phyloP scores from a whole-genome alignment of 2,888 invertebrate species.

The Tribolium freemani region DNA sequence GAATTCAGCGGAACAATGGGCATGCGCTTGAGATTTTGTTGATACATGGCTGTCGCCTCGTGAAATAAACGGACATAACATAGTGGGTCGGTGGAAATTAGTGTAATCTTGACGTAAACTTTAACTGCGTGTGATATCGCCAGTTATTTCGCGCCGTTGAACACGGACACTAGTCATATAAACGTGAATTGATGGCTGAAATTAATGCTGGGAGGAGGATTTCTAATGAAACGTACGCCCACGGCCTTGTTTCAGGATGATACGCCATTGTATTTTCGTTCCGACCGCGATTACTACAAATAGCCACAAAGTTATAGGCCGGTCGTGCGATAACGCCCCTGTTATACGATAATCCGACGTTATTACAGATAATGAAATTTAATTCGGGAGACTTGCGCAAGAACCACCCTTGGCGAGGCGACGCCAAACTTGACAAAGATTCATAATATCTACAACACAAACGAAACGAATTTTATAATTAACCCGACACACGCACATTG shows the following conservation, averaged over 20 bases:
- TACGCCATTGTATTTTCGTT: slow-evolving; percentile 44
- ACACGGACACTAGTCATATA: slow-evolving; percentile 60
- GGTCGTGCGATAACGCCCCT: slow-evolving; percentile 36
- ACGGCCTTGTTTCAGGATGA: slow-evolving; percentile 43
- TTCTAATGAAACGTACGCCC: slow-evolving; percentile 53
- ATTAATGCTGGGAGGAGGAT: slow-evolving; percentile 52
- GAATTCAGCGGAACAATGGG: slow-evolving; percentile 37
- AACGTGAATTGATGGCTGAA: slow-evolving; percentile 60
- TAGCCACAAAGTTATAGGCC: slow-evolving; percentile 42
- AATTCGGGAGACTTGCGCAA: slow-evolving; percentile 24
- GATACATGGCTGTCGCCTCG: slow-evolving; percentile 33
- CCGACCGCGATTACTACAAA: slow-evolving; percentile 42
- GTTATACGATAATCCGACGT: slow-evolving; percentile 29
- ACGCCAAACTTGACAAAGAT: slow-evolving; percentile 1
- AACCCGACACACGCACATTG: background rate
- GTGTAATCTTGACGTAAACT: slow-evolving; percentile 48
- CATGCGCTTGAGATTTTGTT: slow-evolving; percentile 28
- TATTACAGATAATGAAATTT: slow-evolving; percentile 37
- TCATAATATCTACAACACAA: background rate
- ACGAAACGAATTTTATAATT: background rate
- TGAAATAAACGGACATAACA: slow-evolving; percentile 35
- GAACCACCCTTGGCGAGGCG: background rate
- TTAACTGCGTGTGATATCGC: slow-evolving; percentile 60
- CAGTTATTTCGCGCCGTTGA: slow-evolving; percentile 58
- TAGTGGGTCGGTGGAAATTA: slow-evolving; percentile 38